Conservation (phyloP, 2,797 vertebrate genomes). For the Nyctalus aviator region DNA sequence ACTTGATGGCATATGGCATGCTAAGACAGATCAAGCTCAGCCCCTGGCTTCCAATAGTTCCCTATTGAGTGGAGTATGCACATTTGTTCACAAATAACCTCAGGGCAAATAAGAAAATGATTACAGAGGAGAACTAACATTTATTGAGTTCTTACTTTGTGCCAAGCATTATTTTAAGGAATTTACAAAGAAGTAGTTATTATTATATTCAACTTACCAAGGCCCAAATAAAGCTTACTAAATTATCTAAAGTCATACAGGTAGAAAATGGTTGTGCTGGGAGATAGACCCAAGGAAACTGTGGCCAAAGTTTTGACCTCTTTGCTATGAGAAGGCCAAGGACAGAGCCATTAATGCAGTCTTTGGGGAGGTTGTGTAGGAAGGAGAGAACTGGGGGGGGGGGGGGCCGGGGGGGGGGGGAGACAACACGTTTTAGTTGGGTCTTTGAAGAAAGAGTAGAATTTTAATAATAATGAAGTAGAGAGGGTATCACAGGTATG, state of each 20-base stretch:
- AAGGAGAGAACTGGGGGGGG: neutral
- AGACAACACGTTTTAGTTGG: neutral
- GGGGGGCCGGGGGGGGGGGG: no score
- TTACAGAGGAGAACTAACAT: neutral
- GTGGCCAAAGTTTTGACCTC: neutral
- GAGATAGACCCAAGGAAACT: neutral
- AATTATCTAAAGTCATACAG: neutral
- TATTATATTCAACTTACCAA: neutral
- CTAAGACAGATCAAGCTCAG: neutral
- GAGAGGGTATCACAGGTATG: neutral
- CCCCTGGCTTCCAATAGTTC: neutral
- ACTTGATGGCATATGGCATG: conserved; percentile 2
- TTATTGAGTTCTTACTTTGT: conserved; percentile 15
- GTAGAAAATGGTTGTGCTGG: neutral
- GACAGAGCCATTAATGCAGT: neutral
- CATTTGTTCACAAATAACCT: conserved; percentile 27
- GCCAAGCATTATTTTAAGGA: conserved; percentile 28
- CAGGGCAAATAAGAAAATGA: conserved; percentile 53
- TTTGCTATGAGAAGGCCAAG: neutral
- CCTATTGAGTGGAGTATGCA: neutral
- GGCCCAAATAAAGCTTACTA: neutral
- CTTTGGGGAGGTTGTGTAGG: neutral
- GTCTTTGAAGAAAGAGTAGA: neutral
- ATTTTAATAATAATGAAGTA: neutral
- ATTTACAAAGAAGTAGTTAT: conserved; percentile 12